Percentiles rank a stretch among this genome's conserved stretches.
These are phyloP conservation scores for Mesembrinibis cayennensis DNA, from an alignment of 2,113 vertebrate species.

Conservation along the genomic window DNA sequence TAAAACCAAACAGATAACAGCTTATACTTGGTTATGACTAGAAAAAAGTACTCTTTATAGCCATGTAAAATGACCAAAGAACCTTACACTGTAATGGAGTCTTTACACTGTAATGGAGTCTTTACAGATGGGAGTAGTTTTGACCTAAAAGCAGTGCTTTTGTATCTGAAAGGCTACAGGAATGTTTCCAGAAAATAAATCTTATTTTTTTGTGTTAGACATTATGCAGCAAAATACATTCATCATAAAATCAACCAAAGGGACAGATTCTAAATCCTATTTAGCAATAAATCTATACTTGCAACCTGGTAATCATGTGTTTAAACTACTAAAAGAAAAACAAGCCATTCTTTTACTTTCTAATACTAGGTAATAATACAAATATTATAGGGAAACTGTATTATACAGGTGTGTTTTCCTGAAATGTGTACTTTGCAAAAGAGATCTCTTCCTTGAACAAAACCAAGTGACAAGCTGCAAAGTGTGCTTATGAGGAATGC, in stretches of 20 bases:
- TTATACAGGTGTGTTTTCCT: neutral
- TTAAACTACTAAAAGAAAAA: neutral
- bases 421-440: constrained; percentile 52
- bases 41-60: neutral
- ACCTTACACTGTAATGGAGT: neutral
- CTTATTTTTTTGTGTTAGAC: neutral
- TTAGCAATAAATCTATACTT: neutral
- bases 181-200: neutral
- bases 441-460: constrained; percentile 53
- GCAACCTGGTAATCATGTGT: neutral
- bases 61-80: neutral
- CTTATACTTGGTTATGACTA: neutral
- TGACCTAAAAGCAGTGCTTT: neutral
- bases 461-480: constrained; percentile 58
- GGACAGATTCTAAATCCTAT: neutral
- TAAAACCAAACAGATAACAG: neutral
- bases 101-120: neutral
- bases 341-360: neutral
- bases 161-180: neutral
- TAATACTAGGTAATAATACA: neutral
- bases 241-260: neutral
- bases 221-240: neutral
- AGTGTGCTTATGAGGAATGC: constrained; percentile 40
- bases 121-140: neutral
- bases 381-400: neutral